phyloP scores from a whole-genome alignment of 2,888 invertebrate genomes.

The Euproctis similis region DNA sequence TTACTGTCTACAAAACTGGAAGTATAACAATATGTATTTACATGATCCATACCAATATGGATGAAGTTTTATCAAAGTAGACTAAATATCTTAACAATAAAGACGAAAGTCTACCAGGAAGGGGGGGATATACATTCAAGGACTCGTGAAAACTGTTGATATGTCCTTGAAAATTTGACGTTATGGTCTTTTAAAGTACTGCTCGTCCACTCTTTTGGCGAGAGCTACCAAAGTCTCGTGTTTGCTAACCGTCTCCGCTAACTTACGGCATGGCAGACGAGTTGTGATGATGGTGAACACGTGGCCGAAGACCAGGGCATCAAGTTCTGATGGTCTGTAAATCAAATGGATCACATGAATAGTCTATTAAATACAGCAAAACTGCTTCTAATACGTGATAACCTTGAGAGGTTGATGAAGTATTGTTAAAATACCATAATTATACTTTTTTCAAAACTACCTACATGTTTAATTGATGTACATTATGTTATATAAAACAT shows the following conservation, averaged over 20 bases:
- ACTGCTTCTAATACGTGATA: too few species aligned
- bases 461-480: background rate
- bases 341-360: conserved; percentile 11
- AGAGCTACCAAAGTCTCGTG: conserved; percentile 87
- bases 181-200: conserved; percentile 80
- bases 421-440: too few species aligned
- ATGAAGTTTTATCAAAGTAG: too few species aligned
- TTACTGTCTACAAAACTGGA: too few species aligned
- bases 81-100: background rate
- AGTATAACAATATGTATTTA: too few species aligned
- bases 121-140: conserved; percentile 35
- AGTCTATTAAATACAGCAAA: too few species aligned
- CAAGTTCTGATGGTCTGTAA: conserved; percentile 92
- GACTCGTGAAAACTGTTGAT: conserved; percentile 58
- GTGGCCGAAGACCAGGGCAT: conserved; percentile 97
- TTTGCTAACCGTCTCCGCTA: conserved; percentile 86
- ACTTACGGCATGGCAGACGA: conserved; percentile 85
- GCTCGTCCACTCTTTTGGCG: conserved; percentile 88
- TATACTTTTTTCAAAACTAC: background rate
- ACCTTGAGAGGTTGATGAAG: too few species aligned
- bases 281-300: conserved; percentile 96
- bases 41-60: too few species aligned
- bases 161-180: conserved; percentile 65
- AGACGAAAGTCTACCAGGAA: conserved; percentile 3
- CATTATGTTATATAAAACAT: background rate